phyloP scores from a whole-genome alignment of 2,888 invertebrate genomes.

The Sarcophaga rosellei region DNA sequence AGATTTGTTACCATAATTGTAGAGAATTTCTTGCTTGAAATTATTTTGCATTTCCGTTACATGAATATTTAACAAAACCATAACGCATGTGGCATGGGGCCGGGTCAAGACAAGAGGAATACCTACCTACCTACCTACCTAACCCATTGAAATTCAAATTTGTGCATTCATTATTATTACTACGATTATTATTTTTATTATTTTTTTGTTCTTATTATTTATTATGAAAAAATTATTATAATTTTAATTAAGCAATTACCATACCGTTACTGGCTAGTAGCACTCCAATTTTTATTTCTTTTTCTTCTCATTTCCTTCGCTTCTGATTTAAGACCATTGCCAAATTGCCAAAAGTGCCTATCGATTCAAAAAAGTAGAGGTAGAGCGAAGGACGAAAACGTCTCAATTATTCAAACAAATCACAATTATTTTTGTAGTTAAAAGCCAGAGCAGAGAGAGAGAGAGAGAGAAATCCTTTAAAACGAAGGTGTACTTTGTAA shows the following conservation, averaged over 20 bases:
- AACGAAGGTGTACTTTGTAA: slow-evolving; percentile 54
- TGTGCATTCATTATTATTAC: slow-evolving; percentile 51
- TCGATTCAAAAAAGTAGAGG: slow-evolving; percentile 38
- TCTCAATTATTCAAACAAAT: slow-evolving; percentile 31
- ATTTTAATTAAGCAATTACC: slow-evolving; percentile 69
- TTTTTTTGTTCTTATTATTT: background rate
- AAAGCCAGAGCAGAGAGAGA: background rate
- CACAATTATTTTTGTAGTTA: slow-evolving; percentile 34
- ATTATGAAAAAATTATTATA: slow-evolving; percentile 49
- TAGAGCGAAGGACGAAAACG: background rate
- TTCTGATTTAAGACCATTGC: slow-evolving; percentile 57
- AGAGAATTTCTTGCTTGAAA: slow-evolving; percentile 25
- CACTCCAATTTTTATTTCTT: slow-evolving; percentile 57
- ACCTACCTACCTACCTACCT: no score
- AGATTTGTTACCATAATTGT: slow-evolving; percentile 39
- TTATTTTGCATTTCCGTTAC: slow-evolving; percentile 40
- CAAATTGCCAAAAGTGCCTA: slow-evolving; percentile 64
- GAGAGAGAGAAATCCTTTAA: slow-evolving; percentile 45
- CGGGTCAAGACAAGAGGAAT: no score
- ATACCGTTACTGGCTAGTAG: slow-evolving; percentile 54
- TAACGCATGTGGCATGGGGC: background rate
- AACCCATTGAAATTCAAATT: slow-evolving; percentile 8
- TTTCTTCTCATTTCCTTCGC: background rate
- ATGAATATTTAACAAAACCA: slow-evolving; percentile 23
- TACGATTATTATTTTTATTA: background rate